Evolutionary conservation across 1,140 invertebrate species (phyloP).

Genomic region (Polypedilum pembai): DNA sequence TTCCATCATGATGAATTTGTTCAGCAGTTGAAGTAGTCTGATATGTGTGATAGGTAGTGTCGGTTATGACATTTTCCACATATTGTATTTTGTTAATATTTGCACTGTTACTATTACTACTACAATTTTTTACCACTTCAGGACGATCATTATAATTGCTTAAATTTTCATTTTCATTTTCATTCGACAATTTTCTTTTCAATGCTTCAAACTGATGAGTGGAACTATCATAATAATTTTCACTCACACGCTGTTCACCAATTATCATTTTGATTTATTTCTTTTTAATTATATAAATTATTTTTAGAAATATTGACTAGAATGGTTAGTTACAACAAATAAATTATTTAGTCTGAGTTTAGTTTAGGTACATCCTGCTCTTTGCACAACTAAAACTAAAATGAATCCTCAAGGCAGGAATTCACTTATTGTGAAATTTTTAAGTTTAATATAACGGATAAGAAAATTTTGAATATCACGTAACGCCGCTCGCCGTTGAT

Average conservation of each 20-base stretch:
- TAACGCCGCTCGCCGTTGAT: too few relatives aligned
- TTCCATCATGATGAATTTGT: slow-evolving; percentile 4
- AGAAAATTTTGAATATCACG: too few relatives aligned
- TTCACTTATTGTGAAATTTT: too few relatives aligned
- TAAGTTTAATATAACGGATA: too few relatives aligned
- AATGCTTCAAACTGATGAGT: neutral
- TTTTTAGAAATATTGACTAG: neutral
- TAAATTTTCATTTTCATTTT: slow-evolving; percentile 23
- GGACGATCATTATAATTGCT: neutral
- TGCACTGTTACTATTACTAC: neutral
- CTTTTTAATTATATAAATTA: neutral
- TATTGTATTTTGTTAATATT: slow-evolving; percentile 1
- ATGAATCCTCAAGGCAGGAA: too few relatives aligned
- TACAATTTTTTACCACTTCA: neutral
- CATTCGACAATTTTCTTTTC: slow-evolving; percentile 2
- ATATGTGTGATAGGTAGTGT: neutral
- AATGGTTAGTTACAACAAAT: neutral
- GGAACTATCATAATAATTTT: neutral
- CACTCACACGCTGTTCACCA: neutral
- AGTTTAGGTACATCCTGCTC: too few relatives aligned
- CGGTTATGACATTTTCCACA: neutral
- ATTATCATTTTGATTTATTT: slow-evolving; percentile 4
- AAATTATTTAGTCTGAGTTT: too few relatives aligned
- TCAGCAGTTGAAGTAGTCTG: neutral
- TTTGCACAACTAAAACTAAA: too few relatives aligned